Evolutionary conservation across 2,113 vertebrate species (phyloP).

Genomic region (Spea multiplicata): DNA sequence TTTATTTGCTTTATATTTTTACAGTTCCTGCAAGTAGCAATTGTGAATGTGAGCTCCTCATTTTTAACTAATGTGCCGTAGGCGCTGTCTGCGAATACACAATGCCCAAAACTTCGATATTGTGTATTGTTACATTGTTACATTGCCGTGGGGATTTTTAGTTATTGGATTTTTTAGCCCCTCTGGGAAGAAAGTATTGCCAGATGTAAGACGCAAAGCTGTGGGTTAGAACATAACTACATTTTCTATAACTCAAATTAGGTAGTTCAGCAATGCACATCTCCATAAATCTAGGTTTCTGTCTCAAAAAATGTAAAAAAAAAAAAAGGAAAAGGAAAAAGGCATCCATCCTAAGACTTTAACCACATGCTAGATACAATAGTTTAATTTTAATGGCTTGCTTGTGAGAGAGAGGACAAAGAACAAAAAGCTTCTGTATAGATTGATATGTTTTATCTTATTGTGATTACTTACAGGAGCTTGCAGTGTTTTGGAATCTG

Average conservation of each 20-base stretch:
- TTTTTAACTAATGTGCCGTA: constrained; percentile 7
- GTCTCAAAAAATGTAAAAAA: background rate
- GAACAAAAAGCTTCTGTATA: background rate
- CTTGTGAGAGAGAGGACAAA: background rate
- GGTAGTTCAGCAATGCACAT: constrained; percentile 15
- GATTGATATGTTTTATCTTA: background rate
- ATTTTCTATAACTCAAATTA: constrained; percentile 26
- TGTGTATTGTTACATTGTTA: constrained; percentile 31
- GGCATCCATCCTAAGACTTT: background rate
- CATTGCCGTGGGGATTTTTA: constrained; percentile 13
- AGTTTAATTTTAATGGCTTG: background rate
- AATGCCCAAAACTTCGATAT: constrained; percentile 11
- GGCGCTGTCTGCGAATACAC: constrained; percentile 19
- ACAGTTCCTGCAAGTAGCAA: background rate
- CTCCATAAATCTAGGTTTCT: constrained; percentile 19
- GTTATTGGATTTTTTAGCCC: constrained; percentile 26
- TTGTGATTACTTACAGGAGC: background rate
- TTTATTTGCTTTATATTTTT: constrained; percentile 1
- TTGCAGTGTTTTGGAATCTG: background rate
- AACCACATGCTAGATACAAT: background rate
- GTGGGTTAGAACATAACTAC: constrained; percentile 28
- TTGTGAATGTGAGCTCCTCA: background rate
- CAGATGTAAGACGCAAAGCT: constrained; percentile 28
- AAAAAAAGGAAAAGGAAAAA: background rate
- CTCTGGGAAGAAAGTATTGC: constrained; percentile 5